Evolutionary conservation across 2,113 vertebrate genomes (phyloP).

Genomic region (Machaerirhynchus nigripectus): DNA sequence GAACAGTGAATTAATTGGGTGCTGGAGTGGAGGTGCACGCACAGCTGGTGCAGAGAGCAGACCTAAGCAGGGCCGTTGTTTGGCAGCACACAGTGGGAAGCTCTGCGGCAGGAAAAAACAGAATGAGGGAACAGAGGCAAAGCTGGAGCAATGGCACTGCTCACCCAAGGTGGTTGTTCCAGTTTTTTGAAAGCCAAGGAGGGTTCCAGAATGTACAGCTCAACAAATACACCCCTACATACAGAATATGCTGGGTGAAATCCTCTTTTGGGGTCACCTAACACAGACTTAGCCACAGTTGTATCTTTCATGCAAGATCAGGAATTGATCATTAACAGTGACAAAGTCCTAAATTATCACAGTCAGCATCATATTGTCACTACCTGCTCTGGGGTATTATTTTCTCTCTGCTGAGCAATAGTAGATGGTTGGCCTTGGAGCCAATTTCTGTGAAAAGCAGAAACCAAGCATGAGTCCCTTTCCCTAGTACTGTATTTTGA

Average conservation of each 20-base stretch:
- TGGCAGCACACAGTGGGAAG: neutral
- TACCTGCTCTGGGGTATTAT: neutral
- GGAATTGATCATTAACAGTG: neutral
- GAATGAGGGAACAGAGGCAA: neutral
- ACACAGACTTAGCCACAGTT: neutral
- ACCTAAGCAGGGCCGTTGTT: fast-evolving
- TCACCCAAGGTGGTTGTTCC: fast-evolving
- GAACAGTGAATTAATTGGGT: neutral
- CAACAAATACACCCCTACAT: neutral
- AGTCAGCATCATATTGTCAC: neutral
- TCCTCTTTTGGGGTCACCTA: neutral
- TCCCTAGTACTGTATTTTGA: neutral
- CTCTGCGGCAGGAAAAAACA: neutral
- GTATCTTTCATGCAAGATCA: neutral
- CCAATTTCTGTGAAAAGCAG: neutral
- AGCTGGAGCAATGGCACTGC: neutral
- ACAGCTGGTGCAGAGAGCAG: neutral
- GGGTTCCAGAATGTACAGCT: neutral
- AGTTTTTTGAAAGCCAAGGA: neutral
- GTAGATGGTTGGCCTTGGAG: neutral
- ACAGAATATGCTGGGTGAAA: neutral
- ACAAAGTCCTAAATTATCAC: neutral
- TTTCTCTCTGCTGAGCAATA: neutral
- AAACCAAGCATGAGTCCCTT: neutral
- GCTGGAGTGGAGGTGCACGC: neutral